Conservation (phyloP, 2,797 vertebrate species). For the Cacajao melanocephalus region DNA sequence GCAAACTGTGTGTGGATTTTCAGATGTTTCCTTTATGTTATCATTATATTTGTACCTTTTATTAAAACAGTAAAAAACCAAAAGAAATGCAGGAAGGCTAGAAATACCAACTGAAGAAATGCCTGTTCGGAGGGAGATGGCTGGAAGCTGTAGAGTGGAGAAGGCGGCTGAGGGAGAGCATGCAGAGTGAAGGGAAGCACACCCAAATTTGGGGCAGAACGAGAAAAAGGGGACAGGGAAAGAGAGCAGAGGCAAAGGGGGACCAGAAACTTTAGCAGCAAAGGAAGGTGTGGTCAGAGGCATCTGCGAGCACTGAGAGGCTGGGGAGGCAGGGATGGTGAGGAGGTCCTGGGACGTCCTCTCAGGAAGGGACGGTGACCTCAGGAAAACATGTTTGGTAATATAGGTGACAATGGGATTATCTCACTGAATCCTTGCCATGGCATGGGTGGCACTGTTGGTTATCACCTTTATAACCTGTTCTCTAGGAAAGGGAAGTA, state of each 20-base stretch:
- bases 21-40: neutral
- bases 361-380: neutral
- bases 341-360: neutral
- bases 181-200: neutral
- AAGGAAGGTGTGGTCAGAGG: neutral
- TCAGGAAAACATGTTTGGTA: neutral
- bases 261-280: neutral
- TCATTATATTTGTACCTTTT: neutral
- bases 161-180: neutral
- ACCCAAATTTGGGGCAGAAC: neutral
- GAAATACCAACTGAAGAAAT: neutral
- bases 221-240: neutral
- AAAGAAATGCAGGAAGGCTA: neutral
- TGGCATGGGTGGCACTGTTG: neutral
- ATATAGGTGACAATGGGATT: neutral
- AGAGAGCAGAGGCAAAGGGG: neutral
- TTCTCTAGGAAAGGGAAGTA: neutral
- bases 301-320: neutral
- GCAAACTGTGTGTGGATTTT: neutral
- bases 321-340: neutral
- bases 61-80: neutral
- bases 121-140: neutral
- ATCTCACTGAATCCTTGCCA: neutral
- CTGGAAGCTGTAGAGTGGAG: neutral
- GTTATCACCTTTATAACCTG: neutral